Evolutionary conservation across 2,888 invertebrate species (phyloP).

Genomic region (Caenorhabditis sp.): DNA sequence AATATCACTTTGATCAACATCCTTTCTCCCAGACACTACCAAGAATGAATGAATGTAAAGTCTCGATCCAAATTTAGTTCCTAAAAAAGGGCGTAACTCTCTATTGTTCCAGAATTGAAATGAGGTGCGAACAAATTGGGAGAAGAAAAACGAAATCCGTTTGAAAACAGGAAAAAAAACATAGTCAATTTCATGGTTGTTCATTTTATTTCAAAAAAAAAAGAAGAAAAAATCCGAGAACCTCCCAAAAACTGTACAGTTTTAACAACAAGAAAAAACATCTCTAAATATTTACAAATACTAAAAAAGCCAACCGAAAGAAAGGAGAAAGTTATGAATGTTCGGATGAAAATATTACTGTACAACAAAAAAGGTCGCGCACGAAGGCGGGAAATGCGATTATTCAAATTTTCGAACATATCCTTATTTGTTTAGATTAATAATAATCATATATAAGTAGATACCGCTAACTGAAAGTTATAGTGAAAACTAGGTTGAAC

Average conservation of each 20-base stretch:
- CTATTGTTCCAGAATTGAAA: conserved; percentile 1
- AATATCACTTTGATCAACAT: neutral
- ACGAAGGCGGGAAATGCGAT: neutral
- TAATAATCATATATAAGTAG: neutral
- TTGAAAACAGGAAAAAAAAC: neutral
- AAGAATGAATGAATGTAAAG: too few species aligned
- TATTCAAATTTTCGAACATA: conserved; percentile 2
- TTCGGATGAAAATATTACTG: neutral
- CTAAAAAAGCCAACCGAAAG: neutral
- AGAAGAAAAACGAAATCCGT: neutral
- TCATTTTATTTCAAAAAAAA: neutral
- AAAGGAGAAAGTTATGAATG: too few species aligned
- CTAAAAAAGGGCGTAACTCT: neutral
- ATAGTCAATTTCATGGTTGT: neutral
- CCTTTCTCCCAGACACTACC: neutral
- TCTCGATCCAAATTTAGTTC: neutral
- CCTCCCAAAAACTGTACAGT: neutral
- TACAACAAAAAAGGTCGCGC: neutral
- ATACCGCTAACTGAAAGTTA: too few species aligned
- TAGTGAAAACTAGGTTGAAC: conserved; percentile 33
- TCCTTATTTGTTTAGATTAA: neutral
- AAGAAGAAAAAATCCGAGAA: neutral
- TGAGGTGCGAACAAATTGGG: neutral
- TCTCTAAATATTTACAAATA: neutral
- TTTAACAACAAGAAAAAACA: neutral